These are phyloP conservation scores for Danio tinwini DNA, from an alignment of 2,797 vertebrate species.

Conservation along the genomic window DNA sequence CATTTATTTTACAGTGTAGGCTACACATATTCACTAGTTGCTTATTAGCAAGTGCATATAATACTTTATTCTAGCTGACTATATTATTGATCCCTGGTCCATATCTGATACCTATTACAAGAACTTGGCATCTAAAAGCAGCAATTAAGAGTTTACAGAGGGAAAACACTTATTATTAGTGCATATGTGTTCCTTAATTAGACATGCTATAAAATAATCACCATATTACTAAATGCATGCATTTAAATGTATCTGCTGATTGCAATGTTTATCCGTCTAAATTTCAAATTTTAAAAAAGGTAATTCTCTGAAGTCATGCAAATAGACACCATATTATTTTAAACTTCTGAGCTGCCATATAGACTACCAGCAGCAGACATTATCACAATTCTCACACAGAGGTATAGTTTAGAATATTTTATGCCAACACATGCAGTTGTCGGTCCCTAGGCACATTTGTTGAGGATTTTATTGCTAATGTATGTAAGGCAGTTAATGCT, in stretches of 20 bases:
- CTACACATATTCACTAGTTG: too few species aligned
- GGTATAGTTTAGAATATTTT: constrained; percentile 37
- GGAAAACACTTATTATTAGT: too few species aligned
- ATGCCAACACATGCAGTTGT: constrained; percentile 64
- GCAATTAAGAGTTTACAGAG: too few species aligned
- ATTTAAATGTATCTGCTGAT: constrained; percentile 36
- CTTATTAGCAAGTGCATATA: too few species aligned
- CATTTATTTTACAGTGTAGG: too few species aligned
- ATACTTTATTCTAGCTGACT: too few species aligned
- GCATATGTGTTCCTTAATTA: too few species aligned
- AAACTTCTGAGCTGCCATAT: constrained; percentile 31
- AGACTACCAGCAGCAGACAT: constrained; percentile 31
- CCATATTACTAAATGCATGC: too few species aligned
- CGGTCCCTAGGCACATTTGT: constrained; percentile 58
- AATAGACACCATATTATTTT: constrained; percentile 25
- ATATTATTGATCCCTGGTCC: too few species aligned
- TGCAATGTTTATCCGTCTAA: constrained; percentile 44
- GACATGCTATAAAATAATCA: too few species aligned
- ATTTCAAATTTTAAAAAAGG: constrained; percentile 12
- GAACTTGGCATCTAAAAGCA: too few species aligned
- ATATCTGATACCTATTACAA: too few species aligned
- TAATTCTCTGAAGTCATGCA: not conserved
- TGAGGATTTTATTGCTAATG: constrained; percentile 63
- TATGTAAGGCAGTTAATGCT: constrained; percentile 66
- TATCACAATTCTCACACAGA: constrained; percentile 30